Percentiles rank a stretch among this genome's conserved stretches.
Evolutionary conservation across 30 jellyfish, hydroid and myxozoan species (phyloP).

Genomic region (Hydra vulgaris): DNA sequence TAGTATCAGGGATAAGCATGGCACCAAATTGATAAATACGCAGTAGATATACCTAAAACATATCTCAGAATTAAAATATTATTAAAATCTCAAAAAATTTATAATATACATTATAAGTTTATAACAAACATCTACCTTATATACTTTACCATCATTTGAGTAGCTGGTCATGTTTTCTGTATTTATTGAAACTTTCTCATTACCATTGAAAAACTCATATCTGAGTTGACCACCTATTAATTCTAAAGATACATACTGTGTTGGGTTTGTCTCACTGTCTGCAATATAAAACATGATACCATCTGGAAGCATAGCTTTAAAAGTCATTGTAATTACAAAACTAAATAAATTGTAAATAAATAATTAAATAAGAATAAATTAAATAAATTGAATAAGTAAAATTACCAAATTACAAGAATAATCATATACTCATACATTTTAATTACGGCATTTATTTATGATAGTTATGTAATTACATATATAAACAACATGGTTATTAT

Average conservation of each 20-base stretch:
- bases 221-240: conserved; percentile 55
- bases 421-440: too few species aligned
- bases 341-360: conserved; percentile 24
- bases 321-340: conserved; percentile 73
- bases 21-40: conserved; percentile 84
- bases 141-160: conserved; percentile 71
- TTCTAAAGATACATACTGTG: conserved; percentile 59
- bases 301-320: conserved; percentile 62
- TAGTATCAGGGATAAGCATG: conserved; percentile 65
- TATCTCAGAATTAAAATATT: not conserved
- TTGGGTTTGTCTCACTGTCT: conserved; percentile 53
- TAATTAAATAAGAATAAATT: too few species aligned
- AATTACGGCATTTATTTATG: too few species aligned
- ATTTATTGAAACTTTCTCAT: conserved; percentile 18
- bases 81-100: not conserved
- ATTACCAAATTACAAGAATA: too few species aligned
- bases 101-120: too few species aligned
- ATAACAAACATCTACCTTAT: conserved; percentile 33
- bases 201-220: conserved; percentile 46
- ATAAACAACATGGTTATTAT: too few species aligned
- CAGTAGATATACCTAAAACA: conserved; percentile 55
- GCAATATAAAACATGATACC: conserved; percentile 82
- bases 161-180: conserved; percentile 52
- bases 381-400: too few species aligned
- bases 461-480: too few species aligned